Base-by-base conservation (phyloP, 2,888 invertebrate species). In the Meta bourneti region DNA sequence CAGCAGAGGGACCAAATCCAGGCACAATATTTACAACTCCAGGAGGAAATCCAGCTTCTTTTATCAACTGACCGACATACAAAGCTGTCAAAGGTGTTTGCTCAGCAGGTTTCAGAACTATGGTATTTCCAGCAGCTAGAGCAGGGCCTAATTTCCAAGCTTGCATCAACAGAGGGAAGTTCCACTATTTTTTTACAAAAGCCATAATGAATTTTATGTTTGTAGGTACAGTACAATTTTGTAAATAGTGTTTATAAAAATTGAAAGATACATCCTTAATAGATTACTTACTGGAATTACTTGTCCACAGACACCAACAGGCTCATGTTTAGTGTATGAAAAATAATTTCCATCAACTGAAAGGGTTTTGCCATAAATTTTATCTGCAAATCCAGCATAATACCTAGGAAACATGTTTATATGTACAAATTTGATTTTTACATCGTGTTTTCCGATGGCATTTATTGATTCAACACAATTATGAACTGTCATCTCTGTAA, bases 11-110 rank as follows among this genome's bases (percentile, higher is more conserved):
- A 0, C 98, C 99, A 95, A 95, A 98, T 0, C 99, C 99, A 9
- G 98, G 98, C 51, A 99, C 96, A 93, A 99, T 96, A 95, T 99
- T 99, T 8, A 99, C 95, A 0, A 99, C 99, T 52, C 99, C 99
- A 51, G 97, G 96, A 0, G 99, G 99, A 95, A 98, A 98, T 0
- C 98, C 98, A 9, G 98, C 98, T 95, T 99, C 97, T 95, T 97
- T 97, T 80, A 96, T 95, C 86, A 99, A 96, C 94, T 98, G 97
- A 0, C 98, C 99, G 5, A 98, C 95, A 94, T 98, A 98, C 0
- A 98, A 96, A 0, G 98, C 98, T 0, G 98, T 97, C 89, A 99
- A 96, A 0, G 98, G 97, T 0, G 99, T 99, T 95, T 99, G 99
- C 95, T 99, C 99, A 0, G 99, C 99, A 0, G 98, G 98, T 95